A percentile compares a stretch with the other conserved stretches of the same genome.
These are phyloP conservation scores for Polyodon spathula DNA, from an alignment of 2,113 vertebrate species.

Conservation along the genomic window DNA sequence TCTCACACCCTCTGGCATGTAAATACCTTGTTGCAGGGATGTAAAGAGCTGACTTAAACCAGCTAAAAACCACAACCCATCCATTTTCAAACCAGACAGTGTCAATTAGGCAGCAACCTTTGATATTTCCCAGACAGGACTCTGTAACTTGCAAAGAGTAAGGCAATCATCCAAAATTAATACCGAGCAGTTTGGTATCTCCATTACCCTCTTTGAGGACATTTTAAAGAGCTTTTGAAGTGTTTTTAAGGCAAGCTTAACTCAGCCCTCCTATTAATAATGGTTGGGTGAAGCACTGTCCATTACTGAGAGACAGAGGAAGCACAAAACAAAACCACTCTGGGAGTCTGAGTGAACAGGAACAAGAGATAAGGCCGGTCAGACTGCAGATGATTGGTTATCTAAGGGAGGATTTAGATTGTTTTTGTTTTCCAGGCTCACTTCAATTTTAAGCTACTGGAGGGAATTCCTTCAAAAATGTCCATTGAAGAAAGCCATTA, in stretches of 20 bases:
- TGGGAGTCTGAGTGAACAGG: constrained; percentile 8
- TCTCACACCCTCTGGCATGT: constrained; percentile 41
- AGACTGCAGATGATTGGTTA: too few relatives aligned
- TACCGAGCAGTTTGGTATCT: constrained; percentile 25
- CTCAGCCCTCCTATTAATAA: constrained; percentile 6
- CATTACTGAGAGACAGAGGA: constrained; percentile 1
- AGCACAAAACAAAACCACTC: background rate
- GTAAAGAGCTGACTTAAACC: constrained; percentile 29
- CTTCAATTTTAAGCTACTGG: constrained; percentile 13
- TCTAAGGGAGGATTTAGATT: too few relatives aligned
- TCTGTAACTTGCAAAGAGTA: constrained; percentile 25
- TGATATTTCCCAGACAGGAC: constrained; percentile 19
- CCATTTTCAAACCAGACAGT: constrained; percentile 26
- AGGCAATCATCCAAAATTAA: constrained; percentile 35
- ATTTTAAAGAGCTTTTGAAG: constrained; percentile 13
- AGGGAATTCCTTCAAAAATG: constrained; percentile 17
- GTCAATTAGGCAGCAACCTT: constrained; percentile 34
- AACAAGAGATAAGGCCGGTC: too few relatives aligned
- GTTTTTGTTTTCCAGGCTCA: constrained; percentile 21
- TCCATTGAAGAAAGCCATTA: constrained; percentile 23
- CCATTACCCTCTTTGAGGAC: constrained; percentile 19
- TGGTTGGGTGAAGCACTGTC: constrained; percentile 6
- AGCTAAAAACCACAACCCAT: constrained; percentile 2
- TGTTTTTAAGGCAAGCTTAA: constrained; percentile 11
- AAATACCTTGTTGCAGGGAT: constrained; percentile 39